Evolutionary conservation across 2,797 vertebrate species (phyloP).

Genomic region (Columba guinea): DNA sequence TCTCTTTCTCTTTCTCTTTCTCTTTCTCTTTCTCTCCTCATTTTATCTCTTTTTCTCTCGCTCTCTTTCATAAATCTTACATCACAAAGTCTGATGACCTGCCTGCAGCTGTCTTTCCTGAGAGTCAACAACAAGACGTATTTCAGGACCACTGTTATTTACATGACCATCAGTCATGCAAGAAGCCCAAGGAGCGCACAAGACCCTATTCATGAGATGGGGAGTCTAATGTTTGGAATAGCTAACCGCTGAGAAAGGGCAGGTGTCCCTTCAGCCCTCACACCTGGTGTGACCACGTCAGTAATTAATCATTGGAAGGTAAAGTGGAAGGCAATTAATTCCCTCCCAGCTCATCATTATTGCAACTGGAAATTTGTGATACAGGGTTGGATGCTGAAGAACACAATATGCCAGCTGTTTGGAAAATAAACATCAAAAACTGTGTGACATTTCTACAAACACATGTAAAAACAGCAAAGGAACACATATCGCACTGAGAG

Average conservation of each 20-base stretch:
- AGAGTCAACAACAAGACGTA: background rate
- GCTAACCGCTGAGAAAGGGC: background rate
- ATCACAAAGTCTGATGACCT: background rate
- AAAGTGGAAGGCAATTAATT: background rate
- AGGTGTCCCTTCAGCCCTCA: background rate
- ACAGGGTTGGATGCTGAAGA: background rate
- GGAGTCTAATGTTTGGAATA: background rate
- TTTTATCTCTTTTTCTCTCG: background rate
- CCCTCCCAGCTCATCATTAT: background rate
- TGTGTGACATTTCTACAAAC: background rate
- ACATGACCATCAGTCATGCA: background rate
- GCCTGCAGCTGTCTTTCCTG: background rate
- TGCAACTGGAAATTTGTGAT: background rate
- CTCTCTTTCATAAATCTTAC: background rate
- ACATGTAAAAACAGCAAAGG: background rate
- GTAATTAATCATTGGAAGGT: background rate
- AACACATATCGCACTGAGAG: background rate
- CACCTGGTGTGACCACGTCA: background rate
- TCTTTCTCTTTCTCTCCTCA: rapidly evolving
- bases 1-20: too few relatives aligned
- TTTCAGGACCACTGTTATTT: background rate
- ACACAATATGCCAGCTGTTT: background rate
- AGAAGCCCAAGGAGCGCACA: background rate
- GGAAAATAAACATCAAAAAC: background rate
- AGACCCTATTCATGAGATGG: background rate